Evolutionary conservation across 2,888 invertebrate genomes (phyloP).

Genomic region (Netelia virgata): DNA sequence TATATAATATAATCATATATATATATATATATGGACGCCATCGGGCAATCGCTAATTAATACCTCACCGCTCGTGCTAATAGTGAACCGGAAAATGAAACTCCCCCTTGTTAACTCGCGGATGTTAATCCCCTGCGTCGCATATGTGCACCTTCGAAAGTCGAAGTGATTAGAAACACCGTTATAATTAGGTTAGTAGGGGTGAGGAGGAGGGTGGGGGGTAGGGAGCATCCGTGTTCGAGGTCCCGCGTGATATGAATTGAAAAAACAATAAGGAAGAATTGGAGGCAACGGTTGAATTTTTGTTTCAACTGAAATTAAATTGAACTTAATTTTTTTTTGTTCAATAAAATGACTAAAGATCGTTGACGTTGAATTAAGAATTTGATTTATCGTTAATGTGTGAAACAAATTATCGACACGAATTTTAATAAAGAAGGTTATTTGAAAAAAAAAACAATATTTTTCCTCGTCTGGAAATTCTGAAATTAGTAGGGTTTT

Average conservation of each 20-base stretch:
- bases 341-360: no score
- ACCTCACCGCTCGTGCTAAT: slow-evolving; percentile 64
- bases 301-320: no score
- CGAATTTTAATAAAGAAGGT: no score
- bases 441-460: no score
- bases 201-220: neutral
- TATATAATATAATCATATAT: slow-evolving; percentile 37
- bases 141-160: slow-evolving; percentile 60
- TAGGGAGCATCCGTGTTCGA: neutral
- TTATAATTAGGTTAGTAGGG: slow-evolving; percentile 63
- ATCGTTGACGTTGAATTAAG: no score
- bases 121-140: slow-evolving; percentile 54
- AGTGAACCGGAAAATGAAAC: slow-evolving; percentile 69
- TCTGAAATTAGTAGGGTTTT: neutral
- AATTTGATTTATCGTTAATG: no score
- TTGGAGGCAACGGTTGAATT: neutral
- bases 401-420: no score
- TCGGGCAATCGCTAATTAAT: slow-evolving; percentile 68
- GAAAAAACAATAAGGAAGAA: neutral
- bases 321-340: no score
- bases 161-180: slow-evolving; percentile 64
- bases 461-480: neutral
- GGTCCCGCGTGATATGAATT: slow-evolving; percentile 15
- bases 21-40: neutral
- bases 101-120: slow-evolving; percentile 64